These are phyloP conservation scores for Sinelater perroti DNA, from an alignment of 2,888 invertebrate genomes.

Conservation along the genomic window DNA sequence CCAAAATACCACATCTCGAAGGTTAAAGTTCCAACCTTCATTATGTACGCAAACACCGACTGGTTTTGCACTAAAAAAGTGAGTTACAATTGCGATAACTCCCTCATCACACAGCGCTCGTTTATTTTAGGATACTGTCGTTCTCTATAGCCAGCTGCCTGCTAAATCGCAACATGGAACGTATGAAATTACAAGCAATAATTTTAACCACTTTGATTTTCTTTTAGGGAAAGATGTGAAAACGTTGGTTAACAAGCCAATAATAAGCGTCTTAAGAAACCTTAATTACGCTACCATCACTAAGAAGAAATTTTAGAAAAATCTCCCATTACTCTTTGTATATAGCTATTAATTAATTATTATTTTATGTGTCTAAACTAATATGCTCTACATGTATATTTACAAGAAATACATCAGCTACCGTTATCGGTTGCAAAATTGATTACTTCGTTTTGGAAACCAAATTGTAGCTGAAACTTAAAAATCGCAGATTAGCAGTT, in stretches of 20 bases:
- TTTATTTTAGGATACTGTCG: slow-evolving; percentile 56
- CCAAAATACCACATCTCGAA: slow-evolving; percentile 68
- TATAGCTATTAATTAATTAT: too few relatives aligned
- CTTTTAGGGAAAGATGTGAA: slow-evolving; percentile 55
- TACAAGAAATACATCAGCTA: too few relatives aligned
- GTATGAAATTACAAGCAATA: slow-evolving; percentile 51
- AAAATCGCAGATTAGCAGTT: too few relatives aligned
- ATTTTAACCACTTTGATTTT: slow-evolving; percentile 60
- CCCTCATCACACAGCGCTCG: too few relatives aligned
- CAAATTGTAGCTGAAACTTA: too few relatives aligned
- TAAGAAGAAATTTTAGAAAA: too few relatives aligned
- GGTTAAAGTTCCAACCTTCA: slow-evolving; percentile 67
- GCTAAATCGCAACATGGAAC: slow-evolving; percentile 51
- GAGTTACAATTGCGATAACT: slow-evolving; percentile 44
- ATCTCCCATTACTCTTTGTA: too few relatives aligned
- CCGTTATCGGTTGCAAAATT: too few relatives aligned
- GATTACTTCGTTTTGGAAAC: too few relatives aligned
- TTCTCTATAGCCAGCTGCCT: slow-evolving; percentile 53
- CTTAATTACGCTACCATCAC: too few relatives aligned
- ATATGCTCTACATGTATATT: too few relatives aligned
- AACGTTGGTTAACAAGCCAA: slow-evolving; percentile 17
- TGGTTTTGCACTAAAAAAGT: slow-evolving; percentile 67
- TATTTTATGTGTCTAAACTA: too few relatives aligned
- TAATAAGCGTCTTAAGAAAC: not conserved
- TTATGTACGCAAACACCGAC: slow-evolving; percentile 72